These are phyloP conservation scores for Oncorhynchus gorbuscha DNA, from an alignment of 2,113 vertebrate genomes.

Conservation along the genomic window DNA sequence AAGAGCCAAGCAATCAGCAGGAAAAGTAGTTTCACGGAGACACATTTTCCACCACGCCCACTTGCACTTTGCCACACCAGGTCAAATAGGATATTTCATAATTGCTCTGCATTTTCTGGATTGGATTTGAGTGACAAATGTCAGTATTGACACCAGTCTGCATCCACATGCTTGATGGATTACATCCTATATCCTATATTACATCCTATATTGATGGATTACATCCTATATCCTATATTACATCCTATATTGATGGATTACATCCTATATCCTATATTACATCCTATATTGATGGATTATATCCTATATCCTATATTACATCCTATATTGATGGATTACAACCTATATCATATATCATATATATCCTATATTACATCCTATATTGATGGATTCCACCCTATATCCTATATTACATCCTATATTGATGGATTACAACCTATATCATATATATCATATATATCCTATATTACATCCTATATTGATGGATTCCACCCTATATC, in stretches of 20 bases:
- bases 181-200: constrained; percentile 38
- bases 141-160: background rate
- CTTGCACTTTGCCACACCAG: too few relatives aligned
- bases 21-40: too few relatives aligned
- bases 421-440: constrained; percentile 56
- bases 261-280: constrained; percentile 17
- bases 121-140: background rate
- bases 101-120: background rate
- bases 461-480: too few relatives aligned
- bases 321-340: too few relatives aligned
- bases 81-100: background rate
- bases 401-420: too few relatives aligned
- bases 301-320: constrained; percentile 26
- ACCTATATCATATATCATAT: too few relatives aligned
- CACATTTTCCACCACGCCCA: too few relatives aligned
- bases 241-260: too few relatives aligned
- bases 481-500: constrained; percentile 45
- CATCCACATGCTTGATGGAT: constrained; percentile 40
- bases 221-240: constrained; percentile 34
- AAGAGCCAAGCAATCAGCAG: too few relatives aligned
- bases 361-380: too few relatives aligned
- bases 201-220: constrained; percentile 16
- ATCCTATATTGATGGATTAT: constrained; percentile 36
- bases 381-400: too few relatives aligned
- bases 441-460: too few relatives aligned